These are phyloP conservation scores for Oophaga pumilio DNA, from an alignment of 2,113 vertebrate genomes.

Conservation along the genomic window DNA sequence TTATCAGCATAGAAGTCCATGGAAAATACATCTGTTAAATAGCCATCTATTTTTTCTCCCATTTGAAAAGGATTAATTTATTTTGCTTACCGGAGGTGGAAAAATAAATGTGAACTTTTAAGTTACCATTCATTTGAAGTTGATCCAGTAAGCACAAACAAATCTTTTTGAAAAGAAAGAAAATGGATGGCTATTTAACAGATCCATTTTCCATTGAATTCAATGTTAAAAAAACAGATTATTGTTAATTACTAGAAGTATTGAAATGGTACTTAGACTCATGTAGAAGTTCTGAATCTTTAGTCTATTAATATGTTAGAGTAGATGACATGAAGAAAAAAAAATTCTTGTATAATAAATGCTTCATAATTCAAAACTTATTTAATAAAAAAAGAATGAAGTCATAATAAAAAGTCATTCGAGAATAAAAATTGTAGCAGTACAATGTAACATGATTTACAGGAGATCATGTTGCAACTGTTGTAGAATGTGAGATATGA, in stretches of 20 bases:
- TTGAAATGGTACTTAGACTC: neutral
- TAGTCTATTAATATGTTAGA: neutral
- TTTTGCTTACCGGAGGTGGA: too few relatives aligned
- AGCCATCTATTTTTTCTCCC: too few relatives aligned
- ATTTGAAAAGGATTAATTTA: too few relatives aligned
- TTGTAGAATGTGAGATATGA: constrained; percentile 9
- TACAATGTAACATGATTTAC: neutral
- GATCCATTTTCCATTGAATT: too few relatives aligned
- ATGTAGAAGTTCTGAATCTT: neutral
- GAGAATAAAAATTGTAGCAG: neutral
- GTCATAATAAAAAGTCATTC: neutral
- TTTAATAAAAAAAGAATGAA: neutral
- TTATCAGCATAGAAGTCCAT: too few relatives aligned
- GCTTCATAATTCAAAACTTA: neutral
- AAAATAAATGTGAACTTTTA: too few relatives aligned
- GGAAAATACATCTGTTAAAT: too few relatives aligned
- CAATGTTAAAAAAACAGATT: too few relatives aligned
- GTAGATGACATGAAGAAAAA: neutral
- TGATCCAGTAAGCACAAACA: too few relatives aligned
- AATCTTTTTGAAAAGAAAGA: too few relatives aligned
- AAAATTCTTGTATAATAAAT: neutral
- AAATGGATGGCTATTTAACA: too few relatives aligned
- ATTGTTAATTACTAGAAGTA: neutral
- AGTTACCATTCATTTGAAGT: too few relatives aligned
- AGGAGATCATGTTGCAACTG: neutral